These are phyloP conservation scores for Rhinichthys osculus DNA, from an alignment of 2,797 vertebrate genomes.

Conservation along the genomic window DNA sequence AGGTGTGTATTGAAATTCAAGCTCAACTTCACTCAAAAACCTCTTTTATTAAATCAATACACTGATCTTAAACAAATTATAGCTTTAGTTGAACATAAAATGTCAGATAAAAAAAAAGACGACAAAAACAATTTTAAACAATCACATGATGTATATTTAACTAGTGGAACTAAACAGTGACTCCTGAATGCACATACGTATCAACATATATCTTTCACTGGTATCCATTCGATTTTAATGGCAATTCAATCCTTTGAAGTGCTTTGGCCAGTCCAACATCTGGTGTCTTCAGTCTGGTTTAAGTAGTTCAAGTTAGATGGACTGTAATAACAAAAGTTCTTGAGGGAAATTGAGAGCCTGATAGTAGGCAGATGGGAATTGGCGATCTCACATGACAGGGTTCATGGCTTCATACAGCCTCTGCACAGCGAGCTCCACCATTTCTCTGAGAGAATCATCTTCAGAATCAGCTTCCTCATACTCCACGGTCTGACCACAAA, in stretches of 20 bases:
- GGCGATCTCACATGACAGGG: slow-evolving; percentile 74
- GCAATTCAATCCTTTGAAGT: background rate
- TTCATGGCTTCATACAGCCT: slow-evolving; percentile 90
- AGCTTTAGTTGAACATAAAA: slow-evolving; percentile 17
- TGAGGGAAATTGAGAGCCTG: background rate
- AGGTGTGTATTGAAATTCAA: slow-evolving; percentile 11
- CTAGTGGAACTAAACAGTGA: background rate
- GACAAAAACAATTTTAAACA: background rate
- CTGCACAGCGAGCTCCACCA: slow-evolving; percentile 91
- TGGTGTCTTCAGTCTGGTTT: slow-evolving; percentile 1
- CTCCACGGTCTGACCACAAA: slow-evolving; percentile 79
- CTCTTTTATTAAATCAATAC: slow-evolving; percentile 38
- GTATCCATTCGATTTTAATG: background rate
- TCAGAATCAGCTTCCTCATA: slow-evolving; percentile 85
- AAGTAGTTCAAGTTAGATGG: slow-evolving; percentile 10
- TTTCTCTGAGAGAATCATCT: slow-evolving; percentile 90
- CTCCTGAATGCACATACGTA: background rate
- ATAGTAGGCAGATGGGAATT: background rate
- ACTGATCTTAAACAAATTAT: slow-evolving; percentile 32
- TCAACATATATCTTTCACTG: background rate
- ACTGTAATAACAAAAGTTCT: background rate
- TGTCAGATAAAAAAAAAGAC: background rate
- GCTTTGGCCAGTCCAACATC: background rate
- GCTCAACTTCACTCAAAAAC: background rate
- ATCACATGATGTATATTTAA: background rate